Evolutionary conservation across 2,888 invertebrate genomes (phyloP), one percentile per base, ranked within the genome.

Genomic region (Lasiommata megera): DNA sequence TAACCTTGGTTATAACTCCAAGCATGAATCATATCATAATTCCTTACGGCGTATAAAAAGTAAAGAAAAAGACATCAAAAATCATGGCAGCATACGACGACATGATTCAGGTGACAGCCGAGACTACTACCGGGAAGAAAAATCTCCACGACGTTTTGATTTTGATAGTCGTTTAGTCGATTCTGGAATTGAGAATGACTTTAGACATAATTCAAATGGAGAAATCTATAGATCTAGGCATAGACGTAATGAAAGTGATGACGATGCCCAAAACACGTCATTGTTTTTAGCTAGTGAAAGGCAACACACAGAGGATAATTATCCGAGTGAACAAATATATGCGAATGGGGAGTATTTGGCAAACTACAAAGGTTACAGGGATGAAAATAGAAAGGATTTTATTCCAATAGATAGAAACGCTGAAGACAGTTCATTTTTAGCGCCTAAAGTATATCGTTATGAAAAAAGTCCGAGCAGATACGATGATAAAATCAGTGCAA

Each of bases 141-240:
- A 77, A 63, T 87, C 90, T 7, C 90, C 91, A 1, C 82, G 88
- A 52, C 76, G 91, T 57, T 84, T 81, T 54, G 91, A 91, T 44
- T 87, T 88, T 60, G 93, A 93, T 66, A 94, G 93, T 70, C 91
- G 93, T 54, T 86, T 94, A 52, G 94, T 93, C 1, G 96, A 96
- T 82, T 96, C 96, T 0, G 96, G 96, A 0, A 96, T 96, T 63
- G 96, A 96, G 73, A 95, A 96, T 67, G 96, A 96, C 77, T 95
- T 95, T 70, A 92, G 95, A 52, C 92, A 95, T 63, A 95, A 95
- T 69, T 94, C 95, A 0, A 93, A 91, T 67, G 92, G 92, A 14
- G 93, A 93, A 58, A 77, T 93, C 14, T 80, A 86, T 55, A 78
- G 77, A 57, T 67, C 67, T 23, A 78, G 79, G 60, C 73, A 78